Conservation (phyloP, 2,113 vertebrate species). For the Peromyscus leucopus region DNA sequence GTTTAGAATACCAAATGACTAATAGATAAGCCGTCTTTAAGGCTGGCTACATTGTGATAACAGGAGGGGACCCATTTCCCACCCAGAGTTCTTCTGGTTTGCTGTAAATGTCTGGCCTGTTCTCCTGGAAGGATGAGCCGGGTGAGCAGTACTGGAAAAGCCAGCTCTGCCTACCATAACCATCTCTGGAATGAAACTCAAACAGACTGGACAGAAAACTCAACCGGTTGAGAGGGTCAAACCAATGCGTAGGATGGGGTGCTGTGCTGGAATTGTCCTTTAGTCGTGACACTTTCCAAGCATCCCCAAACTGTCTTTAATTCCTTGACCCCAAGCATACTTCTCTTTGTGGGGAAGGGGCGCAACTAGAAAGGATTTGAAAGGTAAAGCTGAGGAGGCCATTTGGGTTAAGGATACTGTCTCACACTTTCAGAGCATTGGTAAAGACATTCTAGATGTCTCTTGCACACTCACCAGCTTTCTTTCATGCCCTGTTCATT, state of each 20-base stretch:
- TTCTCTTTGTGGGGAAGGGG: neutral
- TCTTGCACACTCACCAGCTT: neutral
- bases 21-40: constrained; percentile 74
- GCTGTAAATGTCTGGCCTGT: constrained; percentile 42
- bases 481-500: neutral
- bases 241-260: neutral
- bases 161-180: neutral
- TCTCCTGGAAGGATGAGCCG: constrained; percentile 39
- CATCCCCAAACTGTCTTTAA: constrained; percentile 27
- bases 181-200: neutral
- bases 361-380: neutral
- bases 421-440: neutral
- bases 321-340: neutral
- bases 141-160: constrained; percentile 35
- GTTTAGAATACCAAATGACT: constrained; percentile 78
- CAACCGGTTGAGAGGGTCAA: neutral
- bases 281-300: neutral
- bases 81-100: constrained; percentile 58
- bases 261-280: constrained; percentile 20
- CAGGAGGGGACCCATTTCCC: constrained; percentile 46
- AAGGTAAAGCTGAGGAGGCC: neutral
- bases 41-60: constrained; percentile 77
- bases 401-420: constrained; percentile 30
- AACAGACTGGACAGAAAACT: neutral
- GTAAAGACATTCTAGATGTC: neutral